phyloP scores from a whole-genome alignment of 2,797 vertebrate genomes.

The Buphagus erythrorhynchus region DNA sequence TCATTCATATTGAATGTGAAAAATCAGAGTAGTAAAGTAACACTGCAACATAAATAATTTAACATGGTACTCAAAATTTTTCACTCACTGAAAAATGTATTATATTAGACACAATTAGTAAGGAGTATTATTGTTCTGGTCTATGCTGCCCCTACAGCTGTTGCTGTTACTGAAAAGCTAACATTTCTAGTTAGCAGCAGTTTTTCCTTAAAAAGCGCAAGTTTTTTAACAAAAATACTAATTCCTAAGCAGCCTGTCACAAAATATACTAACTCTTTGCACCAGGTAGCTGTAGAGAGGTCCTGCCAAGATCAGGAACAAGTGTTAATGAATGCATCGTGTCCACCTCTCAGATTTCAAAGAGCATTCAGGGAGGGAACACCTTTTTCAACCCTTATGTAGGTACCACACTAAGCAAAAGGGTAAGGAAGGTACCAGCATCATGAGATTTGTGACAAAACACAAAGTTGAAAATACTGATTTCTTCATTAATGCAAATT shows the following conservation, averaged over 20 bases:
- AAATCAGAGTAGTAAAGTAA: not conserved
- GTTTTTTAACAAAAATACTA: not conserved
- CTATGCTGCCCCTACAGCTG: not conserved
- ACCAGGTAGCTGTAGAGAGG: not conserved
- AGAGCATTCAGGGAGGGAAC: not conserved
- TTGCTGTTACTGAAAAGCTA: not conserved
- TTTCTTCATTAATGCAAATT: not conserved
- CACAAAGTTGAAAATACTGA: not conserved
- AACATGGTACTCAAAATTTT: not conserved
- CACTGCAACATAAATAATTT: not conserved
- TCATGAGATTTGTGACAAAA: not conserved
- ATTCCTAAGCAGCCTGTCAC: not conserved
- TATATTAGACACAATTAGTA: not conserved
- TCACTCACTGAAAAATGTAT: not conserved
- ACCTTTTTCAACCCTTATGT: not conserved
- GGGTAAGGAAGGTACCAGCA: not conserved
- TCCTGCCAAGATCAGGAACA: not conserved
- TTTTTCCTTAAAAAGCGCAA: not conserved
- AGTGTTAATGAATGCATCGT: rapidly evolving
- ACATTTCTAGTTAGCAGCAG: not conserved
- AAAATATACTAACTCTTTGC: not conserved
- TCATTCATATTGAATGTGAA: not conserved
- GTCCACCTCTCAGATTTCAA: not conserved
- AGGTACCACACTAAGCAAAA: not conserved
- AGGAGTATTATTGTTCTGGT: not conserved